These are phyloP conservation scores for Arothron firmamentum DNA, from an alignment of 2,113 vertebrate genomes.

Conservation along the genomic window DNA sequence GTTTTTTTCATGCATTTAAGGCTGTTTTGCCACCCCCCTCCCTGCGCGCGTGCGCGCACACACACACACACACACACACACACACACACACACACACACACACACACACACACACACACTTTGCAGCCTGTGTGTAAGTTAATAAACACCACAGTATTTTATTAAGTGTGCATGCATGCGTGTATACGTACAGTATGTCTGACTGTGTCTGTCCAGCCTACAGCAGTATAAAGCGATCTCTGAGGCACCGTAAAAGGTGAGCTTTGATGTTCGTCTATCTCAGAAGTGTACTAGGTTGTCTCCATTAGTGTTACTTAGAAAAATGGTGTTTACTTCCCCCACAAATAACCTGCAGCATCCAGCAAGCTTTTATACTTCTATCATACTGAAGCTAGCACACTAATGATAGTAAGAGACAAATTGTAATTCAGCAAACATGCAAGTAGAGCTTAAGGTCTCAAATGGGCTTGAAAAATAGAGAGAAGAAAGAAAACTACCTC, in stretches of 20 bases:
- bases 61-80: neutral
- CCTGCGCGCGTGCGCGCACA: too few relatives aligned
- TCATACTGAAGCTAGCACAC: neutral
- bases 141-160: conserved; percentile 44
- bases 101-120: neutral
- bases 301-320: conserved; percentile 41
- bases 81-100: neutral
- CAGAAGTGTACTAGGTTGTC: conserved; percentile 24
- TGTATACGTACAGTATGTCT: neutral
- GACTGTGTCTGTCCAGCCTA: conserved; percentile 25
- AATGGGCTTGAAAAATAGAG: conserved; percentile 18
- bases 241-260: conserved; percentile 23
- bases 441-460: conserved; percentile 9
- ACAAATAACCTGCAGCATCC: conserved; percentile 43
- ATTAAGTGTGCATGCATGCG: conserved; percentile 16
- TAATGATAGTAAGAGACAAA: conserved; percentile 12
- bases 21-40: conserved; percentile 21
- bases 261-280: conserved; percentile 49
- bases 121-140: conserved; percentile 39
- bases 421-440: conserved; percentile 23
- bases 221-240: conserved; percentile 4
- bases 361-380: conserved; percentile 3
- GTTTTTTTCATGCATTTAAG: conserved; percentile 54
- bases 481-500: conserved; percentile 9
- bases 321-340: conserved; percentile 32